These are phyloP conservation scores for Prolemur simus DNA, from an alignment of 2,113 vertebrate species.

Conservation along the genomic window DNA sequence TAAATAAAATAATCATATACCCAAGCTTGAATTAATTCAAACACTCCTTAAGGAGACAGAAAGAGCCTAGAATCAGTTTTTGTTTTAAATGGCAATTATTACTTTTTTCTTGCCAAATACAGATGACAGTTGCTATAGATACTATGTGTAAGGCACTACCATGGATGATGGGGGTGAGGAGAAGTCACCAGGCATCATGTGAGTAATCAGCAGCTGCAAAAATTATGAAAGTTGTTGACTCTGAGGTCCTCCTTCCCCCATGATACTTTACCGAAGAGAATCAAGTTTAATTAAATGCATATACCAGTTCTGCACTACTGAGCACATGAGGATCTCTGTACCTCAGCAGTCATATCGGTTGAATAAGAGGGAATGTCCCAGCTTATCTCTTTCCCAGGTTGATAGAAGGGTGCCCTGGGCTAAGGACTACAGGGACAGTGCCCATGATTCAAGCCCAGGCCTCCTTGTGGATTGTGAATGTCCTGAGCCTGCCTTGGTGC, in stretches of 20 bases:
- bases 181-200: no score
- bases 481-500: background rate
- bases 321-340: background rate
- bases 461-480: background rate
- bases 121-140: background rate
- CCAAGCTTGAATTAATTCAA: background rate
- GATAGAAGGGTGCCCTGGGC: background rate
- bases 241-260: background rate
- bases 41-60: background rate
- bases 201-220: conserved; percentile 2
- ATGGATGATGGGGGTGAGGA: background rate
- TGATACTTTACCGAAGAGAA: background rate
- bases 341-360: rapidly evolving
- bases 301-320: background rate
- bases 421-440: background rate
- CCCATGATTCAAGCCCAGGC: background rate
- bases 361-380: background rate
- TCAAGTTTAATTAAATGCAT: background rate
- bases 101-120: conserved; percentile 12
- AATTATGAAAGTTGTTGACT: background rate
- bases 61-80: conserved; percentile 12
- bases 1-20: background rate
- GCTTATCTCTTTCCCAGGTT: background rate
- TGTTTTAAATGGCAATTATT: conserved; percentile 25
- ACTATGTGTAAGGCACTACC: background rate